Percentiles rank a stretch among this genome's conserved stretches.
These are phyloP conservation scores for Silvanus unidentatus DNA, from an alignment of 2,888 invertebrate species.

Conservation along the genomic window DNA sequence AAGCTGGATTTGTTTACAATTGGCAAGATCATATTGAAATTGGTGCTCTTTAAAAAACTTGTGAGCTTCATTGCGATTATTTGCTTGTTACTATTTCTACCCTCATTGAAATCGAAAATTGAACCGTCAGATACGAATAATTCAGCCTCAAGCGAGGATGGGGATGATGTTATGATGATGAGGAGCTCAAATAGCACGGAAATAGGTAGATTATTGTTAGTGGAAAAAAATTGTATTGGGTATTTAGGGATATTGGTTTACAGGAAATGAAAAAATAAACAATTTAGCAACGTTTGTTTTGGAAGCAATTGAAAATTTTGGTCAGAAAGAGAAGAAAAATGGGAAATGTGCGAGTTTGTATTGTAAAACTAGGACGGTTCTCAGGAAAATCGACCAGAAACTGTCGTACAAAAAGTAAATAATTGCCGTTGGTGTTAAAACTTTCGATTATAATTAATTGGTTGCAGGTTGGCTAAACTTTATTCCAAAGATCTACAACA, in stretches of 20 bases:
- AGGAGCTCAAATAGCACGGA: neutral
- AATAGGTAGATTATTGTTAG: neutral
- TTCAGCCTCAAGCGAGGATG: neutral
- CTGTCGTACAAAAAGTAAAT: slow-evolving; percentile 3
- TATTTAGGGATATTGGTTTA: slow-evolving; percentile 1
- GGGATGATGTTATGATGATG: neutral
- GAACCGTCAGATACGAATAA: neutral
- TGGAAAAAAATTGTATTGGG: neutral
- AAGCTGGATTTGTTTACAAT: slow-evolving; percentile 67
- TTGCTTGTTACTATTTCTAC: slow-evolving; percentile 69
- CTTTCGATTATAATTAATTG: neutral
- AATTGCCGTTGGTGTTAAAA: neutral
- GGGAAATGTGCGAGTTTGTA: slow-evolving; percentile 30
- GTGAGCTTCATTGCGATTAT: slow-evolving; percentile 73
- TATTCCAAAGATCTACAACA: slow-evolving; percentile 2
- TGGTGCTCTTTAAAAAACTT: slow-evolving; percentile 74
- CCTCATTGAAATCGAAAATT: slow-evolving; percentile 42
- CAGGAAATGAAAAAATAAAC: slow-evolving; percentile 4
- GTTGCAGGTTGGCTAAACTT: neutral
- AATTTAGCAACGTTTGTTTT: slow-evolving; percentile 6
- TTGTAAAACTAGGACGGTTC: neutral
- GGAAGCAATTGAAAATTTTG: slow-evolving; percentile 8
- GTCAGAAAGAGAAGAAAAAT: slow-evolving; percentile 5
- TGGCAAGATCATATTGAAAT: slow-evolving; percentile 68
- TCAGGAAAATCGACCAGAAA: neutral